A percentile compares a stretch with the other conserved stretches of the same genome.
Conservation (phyloP, 2,797 vertebrate species). For the Chaetophractus vellerosus region DNA sequence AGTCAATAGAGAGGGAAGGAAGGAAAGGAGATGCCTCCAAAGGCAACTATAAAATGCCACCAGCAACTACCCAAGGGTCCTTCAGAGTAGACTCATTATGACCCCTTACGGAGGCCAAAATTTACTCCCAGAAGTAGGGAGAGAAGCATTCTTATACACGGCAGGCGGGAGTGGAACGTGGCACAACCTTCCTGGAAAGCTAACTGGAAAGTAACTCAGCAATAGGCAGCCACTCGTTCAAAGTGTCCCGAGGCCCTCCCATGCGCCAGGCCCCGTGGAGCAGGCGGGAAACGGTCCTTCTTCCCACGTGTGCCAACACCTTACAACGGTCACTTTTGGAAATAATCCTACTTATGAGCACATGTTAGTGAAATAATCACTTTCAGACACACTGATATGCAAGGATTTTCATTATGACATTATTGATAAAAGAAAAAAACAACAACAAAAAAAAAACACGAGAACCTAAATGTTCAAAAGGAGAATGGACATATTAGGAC, state of each 20-base stretch:
- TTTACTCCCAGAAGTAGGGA: neutral
- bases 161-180: neutral
- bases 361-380: neutral
- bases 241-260: neutral
- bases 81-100: neutral
- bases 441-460: neutral
- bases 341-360: neutral
- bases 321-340: neutral
- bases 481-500: neutral
- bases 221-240: neutral
- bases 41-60: neutral
- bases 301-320: neutral
- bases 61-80: neutral
- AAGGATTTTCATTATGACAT: neutral
- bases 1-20: neutral
- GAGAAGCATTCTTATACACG: neutral
- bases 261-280: neutral
- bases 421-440: neutral
- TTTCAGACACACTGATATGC: neutral
- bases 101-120: neutral
- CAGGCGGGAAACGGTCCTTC: neutral
- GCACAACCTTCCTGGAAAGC: neutral
- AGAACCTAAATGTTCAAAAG: neutral
- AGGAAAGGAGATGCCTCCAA: neutral
- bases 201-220: neutral